phyloP scores from a whole-genome alignment of 2,888 invertebrate genomes.

The Cephalotes varians region DNA sequence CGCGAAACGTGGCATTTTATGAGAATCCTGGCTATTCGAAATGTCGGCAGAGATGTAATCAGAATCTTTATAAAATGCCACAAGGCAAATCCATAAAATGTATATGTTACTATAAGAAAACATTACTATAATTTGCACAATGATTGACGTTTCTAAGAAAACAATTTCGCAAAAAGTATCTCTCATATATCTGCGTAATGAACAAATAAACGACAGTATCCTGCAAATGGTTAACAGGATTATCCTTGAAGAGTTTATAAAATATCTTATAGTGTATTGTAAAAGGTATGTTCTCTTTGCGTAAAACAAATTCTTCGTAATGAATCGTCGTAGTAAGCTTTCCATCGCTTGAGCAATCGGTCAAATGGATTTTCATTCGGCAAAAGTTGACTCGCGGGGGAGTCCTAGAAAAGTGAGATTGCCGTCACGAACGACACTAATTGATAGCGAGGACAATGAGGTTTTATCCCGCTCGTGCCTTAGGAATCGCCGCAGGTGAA shows the following conservation, averaged over 20 bases:
- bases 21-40: background rate
- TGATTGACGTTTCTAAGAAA: slow-evolving; percentile 18
- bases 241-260: background rate
- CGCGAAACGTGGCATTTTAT: slow-evolving; percentile 17
- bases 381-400: background rate
- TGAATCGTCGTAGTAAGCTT: background rate
- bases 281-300: background rate
- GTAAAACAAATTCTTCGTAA: background rate
- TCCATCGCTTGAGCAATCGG: background rate
- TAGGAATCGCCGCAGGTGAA: slow-evolving; percentile 71
- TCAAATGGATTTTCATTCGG: slow-evolving; percentile 27
- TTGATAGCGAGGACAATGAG: slow-evolving; percentile 65
- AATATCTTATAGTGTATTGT: background rate
- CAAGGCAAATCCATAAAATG: background rate
- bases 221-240: background rate
- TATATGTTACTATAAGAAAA: slow-evolving; percentile 9
- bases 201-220: slow-evolving; percentile 1
- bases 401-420: slow-evolving; percentile 50
- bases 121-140: slow-evolving; percentile 12
- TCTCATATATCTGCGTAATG: background rate
- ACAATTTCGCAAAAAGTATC: slow-evolving; percentile 33
- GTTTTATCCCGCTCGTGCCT: slow-evolving; percentile 40
- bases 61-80: slow-evolving; percentile 21
- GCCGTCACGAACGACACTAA: slow-evolving; percentile 52
- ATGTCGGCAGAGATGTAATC: slow-evolving; percentile 1